phyloP scores from a whole-genome alignment of 2,797 vertebrate genomes.

The Cyprinella venusta region DNA sequence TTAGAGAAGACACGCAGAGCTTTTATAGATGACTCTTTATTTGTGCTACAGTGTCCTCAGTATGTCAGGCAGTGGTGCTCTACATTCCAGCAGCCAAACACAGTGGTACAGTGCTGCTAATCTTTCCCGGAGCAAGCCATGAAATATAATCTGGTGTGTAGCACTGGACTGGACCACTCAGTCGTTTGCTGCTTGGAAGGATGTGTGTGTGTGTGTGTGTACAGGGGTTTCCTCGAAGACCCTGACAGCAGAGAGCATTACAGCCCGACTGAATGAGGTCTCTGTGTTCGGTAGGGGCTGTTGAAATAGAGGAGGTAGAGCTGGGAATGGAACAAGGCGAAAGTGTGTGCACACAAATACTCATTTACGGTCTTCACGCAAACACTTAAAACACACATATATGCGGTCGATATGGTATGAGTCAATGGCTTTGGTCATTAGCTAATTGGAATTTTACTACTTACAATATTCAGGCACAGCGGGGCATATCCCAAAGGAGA shows the following conservation, averaged over 20 bases:
- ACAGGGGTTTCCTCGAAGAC: slow-evolving; percentile 47
- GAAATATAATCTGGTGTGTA: slow-evolving; percentile 53
- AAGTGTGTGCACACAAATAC: slow-evolving; percentile 30
- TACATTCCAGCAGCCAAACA: slow-evolving; percentile 50
- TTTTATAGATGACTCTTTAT: slow-evolving; percentile 46
- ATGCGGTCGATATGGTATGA: slow-evolving; percentile 13
- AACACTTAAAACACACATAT: slow-evolving; percentile 35
- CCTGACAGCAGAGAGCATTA: slow-evolving; percentile 31
- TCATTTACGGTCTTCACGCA: slow-evolving; percentile 26
- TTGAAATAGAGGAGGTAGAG: slow-evolving; percentile 29
- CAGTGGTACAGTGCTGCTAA: slow-evolving; percentile 51
- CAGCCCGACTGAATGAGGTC: slow-evolving; percentile 38
- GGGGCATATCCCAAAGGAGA: slow-evolving; percentile 10
- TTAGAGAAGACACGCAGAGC: slow-evolving; percentile 39
- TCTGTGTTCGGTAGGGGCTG: slow-evolving; percentile 42
- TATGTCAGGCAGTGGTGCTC: slow-evolving; percentile 15
- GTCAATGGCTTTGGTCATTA: slow-evolving; percentile 30
- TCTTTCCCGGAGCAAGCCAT: slow-evolving; percentile 48
- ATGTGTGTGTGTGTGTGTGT: slow-evolving; percentile 24
- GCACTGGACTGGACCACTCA: slow-evolving; percentile 22
- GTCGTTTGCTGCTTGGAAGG: slow-evolving; percentile 9
- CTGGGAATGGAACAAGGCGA: slow-evolving; percentile 23
- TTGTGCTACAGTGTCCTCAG: slow-evolving; percentile 38
- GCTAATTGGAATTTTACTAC: slow-evolving; percentile 33
- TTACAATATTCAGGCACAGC: slow-evolving; percentile 8